phyloP scores from a whole-genome alignment of 2,113 vertebrate species.

The Microtus oregoni region DNA sequence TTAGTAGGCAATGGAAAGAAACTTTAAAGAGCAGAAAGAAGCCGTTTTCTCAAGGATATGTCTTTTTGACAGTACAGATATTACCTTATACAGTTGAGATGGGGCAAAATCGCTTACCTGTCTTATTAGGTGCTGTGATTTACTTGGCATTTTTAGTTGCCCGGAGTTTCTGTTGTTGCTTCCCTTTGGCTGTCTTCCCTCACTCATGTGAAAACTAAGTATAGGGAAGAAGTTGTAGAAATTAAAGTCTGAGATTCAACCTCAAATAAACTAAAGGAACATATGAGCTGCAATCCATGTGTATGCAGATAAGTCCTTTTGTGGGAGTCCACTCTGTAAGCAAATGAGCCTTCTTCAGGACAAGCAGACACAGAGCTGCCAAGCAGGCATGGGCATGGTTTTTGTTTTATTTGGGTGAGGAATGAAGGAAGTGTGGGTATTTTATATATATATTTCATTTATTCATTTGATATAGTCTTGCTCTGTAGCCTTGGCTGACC shows the following conservation, averaged over 20 bases:
- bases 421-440: neutral
- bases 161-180: neutral
- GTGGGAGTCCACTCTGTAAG: neutral
- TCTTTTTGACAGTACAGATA: neutral
- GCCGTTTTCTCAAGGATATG: neutral
- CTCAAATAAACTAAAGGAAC: neutral
- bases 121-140: neutral
- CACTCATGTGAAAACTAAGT: neutral
- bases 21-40: neutral
- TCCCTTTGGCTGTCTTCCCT: neutral
- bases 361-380: neutral
- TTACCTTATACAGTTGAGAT: neutral
- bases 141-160: constrained; percentile 1
- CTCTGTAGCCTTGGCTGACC: neutral
- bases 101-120: neutral
- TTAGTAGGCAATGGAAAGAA: neutral
- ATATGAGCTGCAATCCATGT: neutral
- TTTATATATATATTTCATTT: neutral
- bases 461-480: neutral
- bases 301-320: neutral
- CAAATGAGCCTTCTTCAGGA: neutral
- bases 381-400: too few relatives aligned
- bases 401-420: neutral
- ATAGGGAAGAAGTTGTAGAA: neutral
- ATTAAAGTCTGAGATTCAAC: constrained; percentile 13